These are phyloP conservation scores for Fragum fragum DNA, from an alignment of 2,888 invertebrate genomes.

Conservation along the genomic window DNA sequence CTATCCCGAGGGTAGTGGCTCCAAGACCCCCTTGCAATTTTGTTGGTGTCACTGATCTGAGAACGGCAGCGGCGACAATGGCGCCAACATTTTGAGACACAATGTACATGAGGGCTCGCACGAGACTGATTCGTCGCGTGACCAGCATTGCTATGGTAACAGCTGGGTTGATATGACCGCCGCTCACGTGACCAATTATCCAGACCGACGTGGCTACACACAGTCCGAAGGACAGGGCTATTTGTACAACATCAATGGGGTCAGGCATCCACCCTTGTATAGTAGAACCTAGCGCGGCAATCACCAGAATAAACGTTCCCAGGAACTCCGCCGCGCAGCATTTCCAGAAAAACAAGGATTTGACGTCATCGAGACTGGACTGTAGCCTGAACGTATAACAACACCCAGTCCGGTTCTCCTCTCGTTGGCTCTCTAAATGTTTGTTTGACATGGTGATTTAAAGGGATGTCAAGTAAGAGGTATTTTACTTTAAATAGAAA, in stretches of 20 bases:
- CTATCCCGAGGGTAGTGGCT: conserved; percentile 88
- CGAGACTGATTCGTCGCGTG: conserved; percentile 92
- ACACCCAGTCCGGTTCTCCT: background rate
- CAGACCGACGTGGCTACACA: conserved; percentile 93
- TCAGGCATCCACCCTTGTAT: conserved; percentile 52
- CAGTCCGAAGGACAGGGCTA: conserved; percentile 96
- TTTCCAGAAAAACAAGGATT: conserved; percentile 90
- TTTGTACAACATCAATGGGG: conserved; percentile 88
- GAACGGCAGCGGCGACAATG: conserved; percentile 96
- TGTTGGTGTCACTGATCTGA: conserved; percentile 87
- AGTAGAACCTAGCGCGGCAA: conserved; percentile 93
- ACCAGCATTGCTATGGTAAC: conserved; percentile 90
- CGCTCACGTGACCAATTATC: conserved; percentile 95
- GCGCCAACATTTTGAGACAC: conserved; percentile 97
- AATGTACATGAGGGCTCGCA: conserved; percentile 93
- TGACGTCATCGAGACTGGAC: conserved; percentile 74
- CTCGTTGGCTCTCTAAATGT: background rate
- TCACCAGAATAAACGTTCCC: conserved; percentile 94
- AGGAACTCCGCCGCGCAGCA: conserved; percentile 94
- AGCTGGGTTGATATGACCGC: conserved; percentile 88
- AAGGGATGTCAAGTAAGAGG: background rate
- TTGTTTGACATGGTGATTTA: conserved; percentile 10
- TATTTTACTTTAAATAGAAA: background rate
- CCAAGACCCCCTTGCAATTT: conserved; percentile 95
- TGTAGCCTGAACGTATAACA: conserved; percentile 8